Evolutionary conservation across 2,797 vertebrate species (phyloP), one percentile per base, ranked within the genome.

Genomic region (Hoplostethus mediterraneus): DNA sequence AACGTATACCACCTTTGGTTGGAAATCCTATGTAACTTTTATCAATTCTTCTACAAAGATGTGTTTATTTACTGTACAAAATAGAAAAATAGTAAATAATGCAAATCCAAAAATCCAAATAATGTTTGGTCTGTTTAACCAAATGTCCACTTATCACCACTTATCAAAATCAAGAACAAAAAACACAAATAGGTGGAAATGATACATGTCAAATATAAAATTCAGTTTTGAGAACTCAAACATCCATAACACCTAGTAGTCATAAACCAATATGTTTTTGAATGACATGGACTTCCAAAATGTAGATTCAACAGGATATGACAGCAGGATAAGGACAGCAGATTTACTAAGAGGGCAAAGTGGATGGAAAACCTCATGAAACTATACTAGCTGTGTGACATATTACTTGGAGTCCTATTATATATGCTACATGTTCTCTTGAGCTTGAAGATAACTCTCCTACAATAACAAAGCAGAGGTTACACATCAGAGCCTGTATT

Each of bases 141-240:
- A 77, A 59, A 73, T 30, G 8, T 38, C 62, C 1, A 5, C 14
- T 25, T 66, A 16, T 66, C 10, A 45, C n/a, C n/a, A n/a, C n/a
- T n/a, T n/a, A n/a, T n/a, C n/a, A 6, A 65, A 60, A 57, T 74
- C 9, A 71, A 59, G 68, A 64, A 81, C 16, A 63, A 25, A 28
- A 28, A 28, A 28, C 28, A 28, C 28, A 63, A 31, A 42, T 14
- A 42, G 54, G 40, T 45, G 68, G 47, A 67, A 9, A 73, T 63
- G 0, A 73, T 17, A 45, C 8, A 53, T 49, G 11, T 69, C 10
- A 58, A 71, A 57, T n/a, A 61, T 71, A 53, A 58, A 75, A 52
- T 56, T 53, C 3, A 54, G 42, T 36, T 75, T 61, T 76, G 77
- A 84, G 78, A 86, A 88, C 84, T 79, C 52, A 74, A 67, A 16